These are phyloP conservation scores for Scaptodrosophila lebanonensis DNA, from an alignment of 1,140 invertebrate species.

Conservation along the genomic window DNA sequence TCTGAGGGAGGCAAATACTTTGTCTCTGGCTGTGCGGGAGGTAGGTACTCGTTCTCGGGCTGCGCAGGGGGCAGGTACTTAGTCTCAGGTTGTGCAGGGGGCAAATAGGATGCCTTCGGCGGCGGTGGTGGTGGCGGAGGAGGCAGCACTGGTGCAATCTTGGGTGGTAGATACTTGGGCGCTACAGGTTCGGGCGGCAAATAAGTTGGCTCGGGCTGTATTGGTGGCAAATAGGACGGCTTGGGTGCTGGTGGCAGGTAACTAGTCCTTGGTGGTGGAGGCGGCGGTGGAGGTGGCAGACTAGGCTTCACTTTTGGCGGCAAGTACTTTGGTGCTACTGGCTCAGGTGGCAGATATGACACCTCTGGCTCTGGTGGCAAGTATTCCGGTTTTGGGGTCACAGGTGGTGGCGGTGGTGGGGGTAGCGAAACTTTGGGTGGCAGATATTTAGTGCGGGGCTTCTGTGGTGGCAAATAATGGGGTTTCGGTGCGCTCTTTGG, in stretches of 20 bases:
- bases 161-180: conserved; percentile 42
- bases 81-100: conserved; percentile 17
- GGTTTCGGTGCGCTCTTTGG: background rate
- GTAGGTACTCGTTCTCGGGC: conserved; percentile 19
- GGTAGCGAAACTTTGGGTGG: conserved; percentile 40
- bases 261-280: conserved; percentile 18
- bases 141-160: conserved; percentile 46
- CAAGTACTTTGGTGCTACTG: conserved; percentile 16
- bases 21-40: conserved; percentile 5
- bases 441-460: conserved; percentile 40
- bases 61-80: conserved; percentile 32
- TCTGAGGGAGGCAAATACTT: conserved; percentile 34
- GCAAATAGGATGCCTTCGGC: conserved; percentile 23
- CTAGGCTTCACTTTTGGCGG: conserved; percentile 9
- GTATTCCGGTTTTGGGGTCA: conserved; percentile 25
- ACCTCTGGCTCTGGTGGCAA: conserved; percentile 22
- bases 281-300: conserved; percentile 14
- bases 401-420: conserved; percentile 42
- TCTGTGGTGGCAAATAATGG: conserved; percentile 5
- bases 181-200: conserved; percentile 20
- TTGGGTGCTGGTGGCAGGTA: conserved; percentile 11
- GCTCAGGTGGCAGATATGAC: conserved; percentile 30
- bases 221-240: conserved; percentile 36
- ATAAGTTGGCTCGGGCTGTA: conserved; percentile 33
- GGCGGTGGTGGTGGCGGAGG: conserved; percentile 50